Conservation (phyloP, 92 coral and sea anemone genomes). For the Siderastrea radians region DNA sequence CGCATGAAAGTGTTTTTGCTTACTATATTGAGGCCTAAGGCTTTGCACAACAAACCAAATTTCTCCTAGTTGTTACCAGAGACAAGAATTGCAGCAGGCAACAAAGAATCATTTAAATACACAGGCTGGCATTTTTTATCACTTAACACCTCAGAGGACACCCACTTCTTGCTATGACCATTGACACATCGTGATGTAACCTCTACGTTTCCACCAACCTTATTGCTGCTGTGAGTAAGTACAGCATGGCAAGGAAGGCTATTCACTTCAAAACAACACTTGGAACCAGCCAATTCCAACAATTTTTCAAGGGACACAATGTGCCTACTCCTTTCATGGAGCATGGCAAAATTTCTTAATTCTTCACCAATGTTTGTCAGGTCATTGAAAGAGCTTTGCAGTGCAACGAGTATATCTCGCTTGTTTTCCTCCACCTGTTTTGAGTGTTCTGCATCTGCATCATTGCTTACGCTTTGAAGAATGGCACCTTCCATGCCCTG, state of each 20-base stretch:
- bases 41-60: neutral
- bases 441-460: no score
- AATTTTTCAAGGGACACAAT: no score
- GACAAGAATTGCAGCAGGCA: neutral
- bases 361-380: constrained; percentile 15
- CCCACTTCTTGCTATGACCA: neutral
- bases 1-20: neutral
- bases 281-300: no score
- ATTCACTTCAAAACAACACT: no score
- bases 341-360: constrained; percentile 12
- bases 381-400: constrained; percentile 5
- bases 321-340: constrained; percentile 9
- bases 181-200: no score
- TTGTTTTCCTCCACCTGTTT: no score
- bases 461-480: no score
- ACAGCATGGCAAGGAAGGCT: no score
- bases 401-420: neutral
- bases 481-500: no score
- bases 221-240: no score
- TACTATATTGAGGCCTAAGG: neutral
- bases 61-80: neutral
- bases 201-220: no score
- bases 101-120: neutral
- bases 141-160: neutral
- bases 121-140: no score